These are phyloP conservation scores for Sphinx pinastri DNA, from an alignment of 2,888 invertebrate species.

Conservation along the genomic window DNA sequence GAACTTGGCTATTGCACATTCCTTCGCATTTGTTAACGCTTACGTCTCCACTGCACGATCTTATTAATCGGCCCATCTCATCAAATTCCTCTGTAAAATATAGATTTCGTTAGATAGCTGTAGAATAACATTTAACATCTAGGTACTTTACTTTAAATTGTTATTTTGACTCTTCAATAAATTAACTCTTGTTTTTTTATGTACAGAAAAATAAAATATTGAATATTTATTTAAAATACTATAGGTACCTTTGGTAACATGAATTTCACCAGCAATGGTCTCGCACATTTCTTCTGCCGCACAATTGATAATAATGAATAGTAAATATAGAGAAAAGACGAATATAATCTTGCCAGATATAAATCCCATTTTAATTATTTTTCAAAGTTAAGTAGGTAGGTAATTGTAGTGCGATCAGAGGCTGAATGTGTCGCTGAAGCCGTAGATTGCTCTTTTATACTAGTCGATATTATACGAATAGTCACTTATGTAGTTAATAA, in stretches of 20 bases:
- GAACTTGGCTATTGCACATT: slow-evolving; percentile 95
- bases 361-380: slow-evolving; percentile 37
- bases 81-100: slow-evolving; percentile 91
- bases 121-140: not conserved
- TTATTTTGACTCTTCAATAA: too few species aligned
- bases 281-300: slow-evolving; percentile 90
- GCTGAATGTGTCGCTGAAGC: slow-evolving; percentile 26
- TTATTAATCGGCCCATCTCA: slow-evolving; percentile 90
- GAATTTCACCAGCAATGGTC: slow-evolving; percentile 93
- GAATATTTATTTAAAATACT: slow-evolving; percentile 27
- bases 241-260: slow-evolving; percentile 90
- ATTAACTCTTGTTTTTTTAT: too few species aligned
- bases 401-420: not conserved
- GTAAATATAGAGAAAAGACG: slow-evolving; percentile 39
- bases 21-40: slow-evolving; percentile 97
- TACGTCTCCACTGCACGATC: slow-evolving; percentile 95
- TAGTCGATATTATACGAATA: not conserved
- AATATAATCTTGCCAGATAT: slow-evolving; percentile 37
- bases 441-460: slow-evolving; percentile 24
- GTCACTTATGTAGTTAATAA: not conserved
- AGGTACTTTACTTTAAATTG: too few species aligned
- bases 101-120: slow-evolving; percentile 14
- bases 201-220: not conserved
- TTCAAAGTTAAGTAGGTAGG: slow-evolving; percentile 2
- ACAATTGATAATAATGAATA: slow-evolving; percentile 39